Base-by-base conservation (phyloP, 2,797 vertebrate genomes). In the Chloroceryle inda region DNA sequence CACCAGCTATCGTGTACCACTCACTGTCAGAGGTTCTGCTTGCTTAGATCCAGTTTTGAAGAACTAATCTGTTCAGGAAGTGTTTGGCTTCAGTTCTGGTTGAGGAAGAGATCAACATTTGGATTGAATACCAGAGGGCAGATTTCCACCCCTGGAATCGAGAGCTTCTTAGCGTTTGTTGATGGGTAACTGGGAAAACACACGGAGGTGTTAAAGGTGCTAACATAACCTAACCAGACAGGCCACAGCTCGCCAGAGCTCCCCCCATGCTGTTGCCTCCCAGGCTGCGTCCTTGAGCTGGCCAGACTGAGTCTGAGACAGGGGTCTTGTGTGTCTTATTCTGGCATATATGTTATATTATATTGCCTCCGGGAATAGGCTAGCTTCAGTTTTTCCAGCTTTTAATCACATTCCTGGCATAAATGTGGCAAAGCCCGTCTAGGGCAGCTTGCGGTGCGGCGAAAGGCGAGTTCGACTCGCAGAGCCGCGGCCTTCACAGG, bases 401-500 rank as follows among this genome's bases (percentile, higher is more conserved):
- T 96, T 95, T 89, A 95, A 96, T 97, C 95, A 87, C 93, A 97
- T 97, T 98, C 96, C 96, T 96, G 96, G 92, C 97, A 96, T 97
- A 96, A 89, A 97, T 74, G 95, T 88, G 83, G 62, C 67, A 62
- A 96, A 85, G 35, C 77, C 89, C 3, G 19, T 94, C 89, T 88
- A 44, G 64, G 27, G 81, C 89, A 92, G 89, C 92, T 91, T 12
- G 1, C 63, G 50, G 89, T 2, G 5, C 59, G 31, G 27, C 12
- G 10, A 22, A 12, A 83, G 92, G 88, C 47, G 56, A 14, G 29
- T 62, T 67, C 53, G 73, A 26, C 64, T 82, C 66, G 79, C 29
- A 7, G 47, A 44, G 83, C 66, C 61, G 18, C 59, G 56, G 62
- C 8, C 74, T 44, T 62, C 33, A 14, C 74, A 26, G 75, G 38